These are phyloP conservation scores for Pharmacophagus antenor DNA, from an alignment of 2,888 invertebrate genomes.

Conservation along the genomic window DNA sequence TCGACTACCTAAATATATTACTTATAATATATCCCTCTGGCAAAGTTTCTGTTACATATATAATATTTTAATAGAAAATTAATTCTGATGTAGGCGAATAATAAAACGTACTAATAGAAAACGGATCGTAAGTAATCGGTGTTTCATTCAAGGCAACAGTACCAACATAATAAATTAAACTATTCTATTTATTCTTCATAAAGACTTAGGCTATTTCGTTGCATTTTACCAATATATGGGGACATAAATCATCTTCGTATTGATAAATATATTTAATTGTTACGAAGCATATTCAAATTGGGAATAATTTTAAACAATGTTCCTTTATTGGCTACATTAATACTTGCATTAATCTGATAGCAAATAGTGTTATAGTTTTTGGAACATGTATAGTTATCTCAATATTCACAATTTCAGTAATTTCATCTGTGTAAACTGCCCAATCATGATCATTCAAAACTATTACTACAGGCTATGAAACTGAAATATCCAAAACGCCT, in stretches of 20 bases:
- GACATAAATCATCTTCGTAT: too few relatives aligned
- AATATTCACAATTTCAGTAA: too few relatives aligned
- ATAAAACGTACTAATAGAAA: constrained; percentile 40
- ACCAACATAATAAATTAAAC: constrained; percentile 58
- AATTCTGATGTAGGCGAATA: constrained; percentile 16
- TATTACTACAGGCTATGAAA: background rate
- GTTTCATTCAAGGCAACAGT: constrained; percentile 47
- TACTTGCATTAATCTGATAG: too few relatives aligned
- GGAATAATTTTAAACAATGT: constrained; percentile 5
- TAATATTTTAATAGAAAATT: constrained; percentile 14
- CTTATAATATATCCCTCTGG: constrained; percentile 73
- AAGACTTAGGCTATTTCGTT: constrained; percentile 30
- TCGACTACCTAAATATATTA: constrained; percentile 73
- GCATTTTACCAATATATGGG: constrained; percentile 7
- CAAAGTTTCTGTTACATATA: constrained; percentile 53
- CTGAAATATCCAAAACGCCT: background rate
- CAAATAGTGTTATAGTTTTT: too few relatives aligned
- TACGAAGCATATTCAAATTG: constrained; percentile 3
- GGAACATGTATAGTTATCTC: too few relatives aligned
- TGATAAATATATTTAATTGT: background rate
- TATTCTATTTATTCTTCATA: constrained; percentile 40
- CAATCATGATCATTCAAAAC: too few relatives aligned
- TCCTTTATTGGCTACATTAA: background rate
- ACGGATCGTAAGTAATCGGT: constrained; percentile 43
- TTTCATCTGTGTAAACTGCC: too few relatives aligned